Conservation (phyloP, 2,113 vertebrate species). For the Mormoops blainvillei region DNA sequence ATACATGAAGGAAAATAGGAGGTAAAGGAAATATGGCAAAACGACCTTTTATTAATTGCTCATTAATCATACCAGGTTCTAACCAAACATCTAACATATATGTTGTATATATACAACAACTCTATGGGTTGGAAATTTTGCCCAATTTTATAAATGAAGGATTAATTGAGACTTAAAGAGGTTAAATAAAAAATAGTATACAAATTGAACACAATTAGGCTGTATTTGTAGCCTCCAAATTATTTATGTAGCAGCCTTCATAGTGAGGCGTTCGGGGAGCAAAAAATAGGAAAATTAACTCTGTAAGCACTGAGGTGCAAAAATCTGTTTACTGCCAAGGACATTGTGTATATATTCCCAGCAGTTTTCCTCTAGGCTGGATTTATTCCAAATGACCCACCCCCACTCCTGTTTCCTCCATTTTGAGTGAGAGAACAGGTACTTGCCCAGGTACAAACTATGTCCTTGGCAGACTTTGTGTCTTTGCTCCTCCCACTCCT, state of each 20-base stretch:
- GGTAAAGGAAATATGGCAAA: not conserved
- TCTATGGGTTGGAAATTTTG: not conserved
- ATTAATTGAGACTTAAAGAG: slow-evolving; percentile 14
- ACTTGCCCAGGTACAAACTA: not conserved
- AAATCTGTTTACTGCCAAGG: not conserved
- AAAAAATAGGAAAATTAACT: not conserved
- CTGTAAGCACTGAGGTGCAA: not conserved
- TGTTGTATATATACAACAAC: not conserved
- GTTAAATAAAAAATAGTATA: not conserved
- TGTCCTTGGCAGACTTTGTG: no score
- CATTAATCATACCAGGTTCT: not conserved
- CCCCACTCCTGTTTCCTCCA: not conserved
- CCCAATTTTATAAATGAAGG: not conserved
- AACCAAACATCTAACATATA: not conserved
- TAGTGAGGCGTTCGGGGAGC: not conserved
- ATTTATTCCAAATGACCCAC: not conserved
- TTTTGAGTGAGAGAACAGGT: not conserved
- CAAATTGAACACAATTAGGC: not conserved
- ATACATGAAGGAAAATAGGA: not conserved
- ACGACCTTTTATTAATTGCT: not conserved
- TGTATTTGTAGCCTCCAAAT: not conserved
- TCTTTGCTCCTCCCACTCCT: not conserved
- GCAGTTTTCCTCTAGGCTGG: not conserved
- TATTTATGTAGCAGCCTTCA: not conserved
- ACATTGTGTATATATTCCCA: not conserved